Conservation (phyloP, 2,888 invertebrate species). For the Dryobota labecula region DNA sequence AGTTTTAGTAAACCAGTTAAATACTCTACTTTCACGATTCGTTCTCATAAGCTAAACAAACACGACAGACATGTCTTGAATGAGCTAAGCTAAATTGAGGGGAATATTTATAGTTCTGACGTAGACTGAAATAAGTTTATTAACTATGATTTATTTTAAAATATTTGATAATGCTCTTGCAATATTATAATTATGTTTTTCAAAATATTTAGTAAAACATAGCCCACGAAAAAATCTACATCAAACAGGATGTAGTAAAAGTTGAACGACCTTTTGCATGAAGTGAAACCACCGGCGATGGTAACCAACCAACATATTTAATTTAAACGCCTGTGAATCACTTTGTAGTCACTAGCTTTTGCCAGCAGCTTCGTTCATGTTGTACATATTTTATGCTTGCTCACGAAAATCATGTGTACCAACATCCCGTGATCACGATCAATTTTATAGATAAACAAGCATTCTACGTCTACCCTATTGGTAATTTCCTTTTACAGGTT, state of each 20-base stretch:
- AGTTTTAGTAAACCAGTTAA: slow-evolving; percentile 51
- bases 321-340: slow-evolving; percentile 78
- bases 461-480: slow-evolving; percentile 14
- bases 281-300: slow-evolving; percentile 75
- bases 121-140: slow-evolving; percentile 12
- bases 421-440: slow-evolving; percentile 32
- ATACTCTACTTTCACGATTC: slow-evolving; percentile 47
- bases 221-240: slow-evolving; percentile 61
- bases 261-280: slow-evolving; percentile 83
- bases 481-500: slow-evolving; percentile 38
- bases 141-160: neutral
- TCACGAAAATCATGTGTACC: slow-evolving; percentile 36
- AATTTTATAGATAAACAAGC: slow-evolving; percentile 40
- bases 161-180: neutral
- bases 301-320: slow-evolving; percentile 73
- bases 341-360: slow-evolving; percentile 72
- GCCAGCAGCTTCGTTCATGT: slow-evolving; percentile 45
- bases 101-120: slow-evolving; percentile 27
- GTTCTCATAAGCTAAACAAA: slow-evolving; percentile 49
- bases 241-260: slow-evolving; percentile 77
- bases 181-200: slow-evolving; percentile 17
- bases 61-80: slow-evolving; percentile 47
- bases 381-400: slow-evolving; percentile 54
- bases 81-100: slow-evolving; percentile 40
- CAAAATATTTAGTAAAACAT: slow-evolving; percentile 21